These are phyloP conservation scores for Catonia carolina DNA, from an alignment of 2,888 invertebrate genomes.

Conservation along the genomic window DNA sequence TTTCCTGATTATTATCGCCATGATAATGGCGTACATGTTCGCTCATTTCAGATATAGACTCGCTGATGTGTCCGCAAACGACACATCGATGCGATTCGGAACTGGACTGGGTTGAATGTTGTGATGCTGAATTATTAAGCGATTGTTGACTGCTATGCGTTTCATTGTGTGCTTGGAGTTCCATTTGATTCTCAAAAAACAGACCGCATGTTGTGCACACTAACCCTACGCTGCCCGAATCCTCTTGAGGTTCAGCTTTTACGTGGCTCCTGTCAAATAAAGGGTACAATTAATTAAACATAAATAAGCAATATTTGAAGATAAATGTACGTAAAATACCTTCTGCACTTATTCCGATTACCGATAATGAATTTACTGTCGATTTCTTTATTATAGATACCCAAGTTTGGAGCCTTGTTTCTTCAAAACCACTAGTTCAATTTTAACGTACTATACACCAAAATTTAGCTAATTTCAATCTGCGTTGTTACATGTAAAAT, in stretches of 20 bases:
- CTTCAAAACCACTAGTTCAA: no score
- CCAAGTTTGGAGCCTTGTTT: no score
- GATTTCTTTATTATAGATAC: no score
- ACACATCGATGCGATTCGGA: background rate
- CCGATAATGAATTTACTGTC: no score
- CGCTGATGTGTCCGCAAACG: conserved; percentile 17
- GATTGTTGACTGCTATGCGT: conserved; percentile 53
- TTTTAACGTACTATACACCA: no score
- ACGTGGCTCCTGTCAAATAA: conserved; percentile 40
- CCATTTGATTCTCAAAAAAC: conserved; percentile 66
- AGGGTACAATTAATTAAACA: conserved; percentile 1
- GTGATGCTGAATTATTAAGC: no score
- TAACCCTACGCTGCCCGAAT: conserved; percentile 51
- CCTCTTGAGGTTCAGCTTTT: conserved; percentile 40
- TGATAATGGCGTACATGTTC: conserved; percentile 56
- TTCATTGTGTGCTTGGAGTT: conserved; percentile 71
- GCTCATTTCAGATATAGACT: conserved; percentile 56
- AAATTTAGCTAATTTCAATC: no score
- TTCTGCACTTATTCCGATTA: no score
- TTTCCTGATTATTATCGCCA: conserved; percentile 53
- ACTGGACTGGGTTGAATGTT: no score
- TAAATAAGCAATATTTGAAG: no score
- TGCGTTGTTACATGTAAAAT: no score
- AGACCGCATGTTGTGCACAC: conserved; percentile 75
- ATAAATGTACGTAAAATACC: no score